Conservation (phyloP, 1,140 invertebrate species). For the Elysia chlorotica region DNA sequence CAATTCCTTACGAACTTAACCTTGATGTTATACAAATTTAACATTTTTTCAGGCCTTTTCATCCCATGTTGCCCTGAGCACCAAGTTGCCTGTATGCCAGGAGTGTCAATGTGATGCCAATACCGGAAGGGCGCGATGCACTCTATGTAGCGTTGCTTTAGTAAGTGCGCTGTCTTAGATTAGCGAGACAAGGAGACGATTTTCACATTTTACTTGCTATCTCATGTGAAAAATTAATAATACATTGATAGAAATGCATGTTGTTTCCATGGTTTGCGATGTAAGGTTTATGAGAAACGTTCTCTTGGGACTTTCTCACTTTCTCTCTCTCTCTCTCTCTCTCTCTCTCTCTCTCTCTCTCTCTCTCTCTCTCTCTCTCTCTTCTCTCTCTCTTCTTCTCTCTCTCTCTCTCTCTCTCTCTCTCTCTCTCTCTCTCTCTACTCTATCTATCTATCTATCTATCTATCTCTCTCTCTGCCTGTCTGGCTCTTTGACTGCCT, state of each 20-base stretch:
- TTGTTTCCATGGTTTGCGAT: not conserved
- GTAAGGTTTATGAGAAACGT: not conserved
- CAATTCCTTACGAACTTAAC: too few relatives aligned
- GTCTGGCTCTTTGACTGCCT: too few relatives aligned
- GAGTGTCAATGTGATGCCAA: not conserved
- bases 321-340: not conserved
- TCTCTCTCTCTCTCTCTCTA: too few relatives aligned
- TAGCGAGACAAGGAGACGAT: not conserved
- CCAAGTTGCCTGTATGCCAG: conserved; percentile 3
- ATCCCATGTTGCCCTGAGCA: not conserved
- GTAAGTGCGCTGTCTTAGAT: not conserved
- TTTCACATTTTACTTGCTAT: not conserved
- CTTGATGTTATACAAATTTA: conserved; percentile 38
- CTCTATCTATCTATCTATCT: too few relatives aligned
- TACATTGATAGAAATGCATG: not conserved
- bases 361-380: not conserved
- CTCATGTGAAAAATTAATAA: not conserved
- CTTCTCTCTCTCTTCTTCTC: not conserved
- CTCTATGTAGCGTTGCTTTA: not conserved
- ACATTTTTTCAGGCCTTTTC: not conserved
- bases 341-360: not conserved
- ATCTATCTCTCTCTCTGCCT: too few relatives aligned
- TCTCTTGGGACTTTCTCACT: not conserved
- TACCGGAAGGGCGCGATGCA: not conserved
- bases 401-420: too few relatives aligned